phyloP scores from a whole-genome alignment of 2,113 vertebrate genomes.

The Neolamprologus brichardi region DNA sequence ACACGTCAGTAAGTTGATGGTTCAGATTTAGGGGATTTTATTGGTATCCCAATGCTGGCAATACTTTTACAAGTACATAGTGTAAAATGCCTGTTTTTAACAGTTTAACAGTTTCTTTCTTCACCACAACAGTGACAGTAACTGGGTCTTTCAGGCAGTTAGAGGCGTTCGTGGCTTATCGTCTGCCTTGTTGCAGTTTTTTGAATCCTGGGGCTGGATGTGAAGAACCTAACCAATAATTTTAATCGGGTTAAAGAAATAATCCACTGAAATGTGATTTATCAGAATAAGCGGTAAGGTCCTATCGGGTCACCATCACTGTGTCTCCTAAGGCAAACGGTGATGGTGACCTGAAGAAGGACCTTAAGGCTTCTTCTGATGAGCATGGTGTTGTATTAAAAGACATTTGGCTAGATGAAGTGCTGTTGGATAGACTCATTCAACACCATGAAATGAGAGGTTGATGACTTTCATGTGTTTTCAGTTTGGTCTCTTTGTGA shows the following conservation, averaged over 20 bases:
- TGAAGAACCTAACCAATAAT: not conserved
- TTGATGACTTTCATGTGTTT: not conserved
- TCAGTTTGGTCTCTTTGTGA: not conserved
- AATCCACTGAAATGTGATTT: not conserved
- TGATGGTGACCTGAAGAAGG: not conserved
- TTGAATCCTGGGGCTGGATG: not conserved
- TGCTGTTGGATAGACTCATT: not conserved
- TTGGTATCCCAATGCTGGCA: not conserved
- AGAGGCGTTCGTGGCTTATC: not conserved
- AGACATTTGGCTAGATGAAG: not conserved
- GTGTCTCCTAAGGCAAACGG: not conserved
- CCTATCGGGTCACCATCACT: fast-evolving
- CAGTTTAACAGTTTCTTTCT: not conserved
- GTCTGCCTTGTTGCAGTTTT: not conserved
- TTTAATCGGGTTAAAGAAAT: not conserved
- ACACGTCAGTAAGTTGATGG: fast-evolving
- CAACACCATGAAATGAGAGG: not conserved
- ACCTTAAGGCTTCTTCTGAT: not conserved
- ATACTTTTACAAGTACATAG: fast-evolving
- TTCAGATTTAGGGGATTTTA: not conserved
- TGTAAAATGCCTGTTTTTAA: not conserved
- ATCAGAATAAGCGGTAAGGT: not conserved
- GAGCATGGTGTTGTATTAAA: not conserved
- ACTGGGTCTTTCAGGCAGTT: not conserved
- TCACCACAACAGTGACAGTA: not conserved